Conservation (phyloP, 2,113 vertebrate species). For the Probosciger aterrimus region DNA sequence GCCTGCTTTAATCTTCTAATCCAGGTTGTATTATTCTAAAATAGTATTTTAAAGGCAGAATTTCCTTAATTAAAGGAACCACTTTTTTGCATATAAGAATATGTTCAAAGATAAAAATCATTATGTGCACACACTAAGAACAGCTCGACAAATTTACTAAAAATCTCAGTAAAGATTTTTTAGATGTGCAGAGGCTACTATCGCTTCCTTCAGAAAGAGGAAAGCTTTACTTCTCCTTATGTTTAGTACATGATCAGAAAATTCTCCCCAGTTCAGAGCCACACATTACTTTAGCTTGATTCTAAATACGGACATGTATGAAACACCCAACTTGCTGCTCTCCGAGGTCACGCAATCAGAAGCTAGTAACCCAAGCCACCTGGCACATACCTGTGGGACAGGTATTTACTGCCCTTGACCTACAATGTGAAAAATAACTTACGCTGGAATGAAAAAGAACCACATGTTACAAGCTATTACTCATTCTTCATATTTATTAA, state of each 20-base stretch:
- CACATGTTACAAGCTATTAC: background rate
- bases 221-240: background rate
- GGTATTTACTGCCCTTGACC: conserved; percentile 50
- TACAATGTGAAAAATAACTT: conserved; percentile 28
- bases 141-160: background rate
- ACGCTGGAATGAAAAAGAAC: background rate
- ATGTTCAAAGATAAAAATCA: background rate
- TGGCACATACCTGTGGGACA: background rate
- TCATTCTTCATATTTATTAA: conserved; percentile 3
- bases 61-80: background rate
- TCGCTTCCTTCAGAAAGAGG: background rate
- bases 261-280: background rate
- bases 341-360: background rate
- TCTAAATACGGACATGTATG: background rate
- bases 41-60: conserved; percentile 38
- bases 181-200: background rate
- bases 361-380: conserved; percentile 26
- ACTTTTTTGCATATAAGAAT: background rate
- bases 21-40: background rate
- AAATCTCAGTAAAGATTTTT: background rate
- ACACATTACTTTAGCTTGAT: background rate
- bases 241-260: background rate
- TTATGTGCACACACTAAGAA: background rate
- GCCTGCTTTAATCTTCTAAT: conserved; percentile 44
- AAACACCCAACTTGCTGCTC: background rate